Base-by-base conservation (phyloP, 2,113 vertebrate species). In the Microtus oregoni region DNA sequence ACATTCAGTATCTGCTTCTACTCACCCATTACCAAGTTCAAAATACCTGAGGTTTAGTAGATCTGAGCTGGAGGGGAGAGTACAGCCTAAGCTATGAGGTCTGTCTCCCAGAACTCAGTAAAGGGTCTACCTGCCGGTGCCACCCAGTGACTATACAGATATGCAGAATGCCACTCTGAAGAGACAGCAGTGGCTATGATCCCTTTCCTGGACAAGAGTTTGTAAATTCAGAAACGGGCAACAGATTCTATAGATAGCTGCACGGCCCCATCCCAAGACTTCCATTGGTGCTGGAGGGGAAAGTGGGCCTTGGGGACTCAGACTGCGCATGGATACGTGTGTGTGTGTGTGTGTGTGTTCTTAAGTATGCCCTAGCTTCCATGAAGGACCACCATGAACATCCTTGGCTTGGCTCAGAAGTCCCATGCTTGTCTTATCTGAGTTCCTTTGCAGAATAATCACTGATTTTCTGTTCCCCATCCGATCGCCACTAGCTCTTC, bases 391-490 rank as follows among this genome's bases (percentile, higher is more conserved):
- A 85, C 76, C 44, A 15, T 0, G 32, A 30, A 90, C 61, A 93
- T 90, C 15, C 73, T 17, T 73, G 67, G 13, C 38, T 86, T 86
- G 86, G 81, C 19, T 38, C 30, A 93, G 81, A 73, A 96, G 58
- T 61, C 38, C 63, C 72, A 82, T 26, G 15, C n/a, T 13, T 78
- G 30, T 81, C 52, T 58, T 63, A 76, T 63, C 38, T 88, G 41
- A 96, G 41, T 28, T n/a, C 67, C 73, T 30, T 70, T 24, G 28
- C 26, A 78, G 41, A n/a, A 35, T 38, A 85, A 50, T 93, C 81
- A 85, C 61, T 97, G 52, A 93, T 73, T 94, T 96, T 61, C 91
- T 78, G 1, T 47, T 15, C 94, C 94, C 30, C n/a, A 73, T 93
- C 35, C 35, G 41, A 30, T 77, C 24, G 32, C 38, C 22, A 95